A percentile compares a stretch with the other conserved stretches of the same genome.
phyloP scores from a whole-genome alignment of 1,140 invertebrate genomes.

The Mya arenaria region DNA sequence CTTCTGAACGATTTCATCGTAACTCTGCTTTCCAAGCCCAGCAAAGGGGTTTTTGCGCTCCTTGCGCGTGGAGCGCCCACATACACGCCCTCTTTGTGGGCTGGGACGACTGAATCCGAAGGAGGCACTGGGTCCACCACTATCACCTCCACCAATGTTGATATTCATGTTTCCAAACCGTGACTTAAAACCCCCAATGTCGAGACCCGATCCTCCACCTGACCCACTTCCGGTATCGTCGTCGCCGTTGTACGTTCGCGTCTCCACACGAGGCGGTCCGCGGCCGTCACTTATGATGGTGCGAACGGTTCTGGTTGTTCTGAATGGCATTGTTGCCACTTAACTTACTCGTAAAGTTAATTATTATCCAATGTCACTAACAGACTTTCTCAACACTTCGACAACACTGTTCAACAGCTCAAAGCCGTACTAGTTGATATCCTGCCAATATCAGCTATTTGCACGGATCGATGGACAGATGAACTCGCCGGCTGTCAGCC shows the following conservation, averaged over 20 bases:
- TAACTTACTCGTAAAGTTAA: no score
- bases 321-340: constrained; percentile 42
- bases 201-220: constrained; percentile 29
- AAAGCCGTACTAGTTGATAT: no score
- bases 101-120: constrained; percentile 13
- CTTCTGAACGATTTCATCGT: constrained; percentile 71
- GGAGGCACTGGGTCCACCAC: constrained; percentile 35
- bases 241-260: constrained; percentile 70
- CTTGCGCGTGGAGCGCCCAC: constrained; percentile 63
- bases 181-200: constrained; percentile 48
- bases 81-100: constrained; percentile 58
- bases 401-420: no score
- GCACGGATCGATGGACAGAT: no score
- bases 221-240: constrained; percentile 56
- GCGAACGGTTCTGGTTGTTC: constrained; percentile 64
- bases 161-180: constrained; percentile 64
- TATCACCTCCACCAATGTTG: constrained; percentile 54
- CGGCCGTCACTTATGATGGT: constrained; percentile 70
- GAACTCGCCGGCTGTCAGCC: no score
- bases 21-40: constrained; percentile 70
- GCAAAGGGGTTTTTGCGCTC: constrained; percentile 72
- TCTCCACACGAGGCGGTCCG: constrained; percentile 66
- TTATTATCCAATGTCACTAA: no score
- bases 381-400: no score
- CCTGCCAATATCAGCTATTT: no score